Base-by-base conservation (phyloP, 2,888 invertebrate species). In the Watsonalla cultraria region DNA sequence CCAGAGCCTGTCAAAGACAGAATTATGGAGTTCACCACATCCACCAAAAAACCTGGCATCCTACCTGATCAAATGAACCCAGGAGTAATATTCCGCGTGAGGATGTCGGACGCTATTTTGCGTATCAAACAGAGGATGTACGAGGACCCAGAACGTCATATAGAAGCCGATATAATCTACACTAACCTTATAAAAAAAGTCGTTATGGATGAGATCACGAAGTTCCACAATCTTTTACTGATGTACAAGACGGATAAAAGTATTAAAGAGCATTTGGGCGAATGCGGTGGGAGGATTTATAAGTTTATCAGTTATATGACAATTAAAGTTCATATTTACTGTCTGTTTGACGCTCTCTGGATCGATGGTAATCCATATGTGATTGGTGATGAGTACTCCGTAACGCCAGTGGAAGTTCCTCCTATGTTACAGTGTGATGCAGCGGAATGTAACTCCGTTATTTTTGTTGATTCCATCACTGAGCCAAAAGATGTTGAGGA, bases 221-320 rank as follows among this genome's bases (percentile, higher is more conserved):
- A 90, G 45, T 90, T 90, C 59, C 90, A 90, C 54, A 90, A 90
- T 34, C 62, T 90, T 0, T 61, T 90, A 0, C 67, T 90, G 0
- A 90, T 90, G 90, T 90, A 90, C 33, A 90, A 89, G 55, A 90
- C 90, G 0, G 90, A 90, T 61, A 84, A 80, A 7, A 86, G 86
- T 5, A 87, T 90, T 0, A 90, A 89, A 7, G 90, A 90, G 58
- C 90, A 90, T 72, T 66, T 90, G 15, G 90, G 90, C 0, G 90
- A 90, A 46, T 90, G 90, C 34, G 90, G 90, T 0, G 90, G 90
- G 0, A 69, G 90, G 0, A 90, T 90, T 0, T 90, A 90, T 56
- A 90, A 90, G 46, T 90, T 90, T 7, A 90, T 90, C 0, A 89
- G 87, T 45, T 90, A 90, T 8, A 90, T 90, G 90, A 87, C 87